A percentile compares a stretch with the other conserved stretches of the same genome.
Conservation (phyloP, 1,140 invertebrate genomes). For the Neodiprion lecontei region DNA sequence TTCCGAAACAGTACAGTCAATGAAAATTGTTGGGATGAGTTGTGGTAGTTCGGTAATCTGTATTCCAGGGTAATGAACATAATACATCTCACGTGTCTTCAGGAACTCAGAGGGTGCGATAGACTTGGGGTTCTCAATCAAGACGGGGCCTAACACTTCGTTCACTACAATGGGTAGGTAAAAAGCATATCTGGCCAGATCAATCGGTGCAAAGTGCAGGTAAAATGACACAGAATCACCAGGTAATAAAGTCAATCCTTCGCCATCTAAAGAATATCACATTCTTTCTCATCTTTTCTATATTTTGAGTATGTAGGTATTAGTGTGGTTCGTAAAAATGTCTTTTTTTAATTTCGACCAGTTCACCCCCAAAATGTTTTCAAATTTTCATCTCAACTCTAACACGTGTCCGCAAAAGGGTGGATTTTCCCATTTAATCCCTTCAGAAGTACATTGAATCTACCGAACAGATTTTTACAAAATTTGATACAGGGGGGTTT, state of each 20-base stretch:
- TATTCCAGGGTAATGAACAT: constrained; percentile 17
- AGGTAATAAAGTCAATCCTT: constrained; percentile 15
- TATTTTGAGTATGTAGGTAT: no score
- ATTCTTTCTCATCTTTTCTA: no score
- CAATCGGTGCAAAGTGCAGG: constrained; percentile 44
- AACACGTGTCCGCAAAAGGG: no score
- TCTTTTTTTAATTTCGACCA: no score
- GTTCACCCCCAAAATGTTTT: no score
- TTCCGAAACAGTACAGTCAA: constrained; percentile 28
- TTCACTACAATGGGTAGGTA: constrained; percentile 47
- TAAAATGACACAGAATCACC: constrained; percentile 29
- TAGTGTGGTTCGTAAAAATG: no score
- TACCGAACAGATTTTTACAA: no score
- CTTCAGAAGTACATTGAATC: no score
- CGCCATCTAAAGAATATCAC: neutral
- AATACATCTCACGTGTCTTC: constrained; percentile 15
- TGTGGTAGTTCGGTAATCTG: constrained; percentile 13
- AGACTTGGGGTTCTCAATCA: constrained; percentile 18
- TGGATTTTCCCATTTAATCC: no score
- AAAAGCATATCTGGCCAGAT: constrained; percentile 36
- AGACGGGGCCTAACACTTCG: constrained; percentile 38
- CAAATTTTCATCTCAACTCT: no score
- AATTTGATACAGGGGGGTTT: no score
- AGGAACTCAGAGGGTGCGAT: neutral
- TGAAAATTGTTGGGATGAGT: constrained; percentile 27